phyloP scores from a whole-genome alignment of 1,140 invertebrate species.

The Liolophura sinensis region DNA sequence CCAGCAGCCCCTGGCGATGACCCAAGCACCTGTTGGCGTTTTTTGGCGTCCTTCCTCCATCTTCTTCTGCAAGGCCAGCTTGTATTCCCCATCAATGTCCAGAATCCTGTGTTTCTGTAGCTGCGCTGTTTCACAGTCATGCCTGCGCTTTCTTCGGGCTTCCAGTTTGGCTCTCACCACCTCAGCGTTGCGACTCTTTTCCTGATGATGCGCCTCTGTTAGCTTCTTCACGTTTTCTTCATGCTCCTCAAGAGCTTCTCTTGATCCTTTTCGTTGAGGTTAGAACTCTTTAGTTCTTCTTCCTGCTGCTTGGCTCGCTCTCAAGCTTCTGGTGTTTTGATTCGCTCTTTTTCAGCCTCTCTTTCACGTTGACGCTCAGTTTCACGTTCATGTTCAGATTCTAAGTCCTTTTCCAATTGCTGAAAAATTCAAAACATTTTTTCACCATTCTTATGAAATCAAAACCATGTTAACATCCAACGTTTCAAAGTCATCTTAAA shows the following conservation, averaged over 20 bases:
- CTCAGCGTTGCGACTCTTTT: conserved; percentile 23
- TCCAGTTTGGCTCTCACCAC: conserved; percentile 42
- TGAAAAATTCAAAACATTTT: conserved; percentile 15
- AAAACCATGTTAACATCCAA: too few species aligned
- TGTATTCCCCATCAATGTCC: conserved; percentile 30
- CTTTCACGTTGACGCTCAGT: conserved; percentile 38
- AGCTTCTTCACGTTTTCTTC: conserved; percentile 44
- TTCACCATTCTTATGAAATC: not conserved
- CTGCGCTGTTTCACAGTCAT: conserved; percentile 35
- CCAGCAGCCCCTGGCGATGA: not conserved
- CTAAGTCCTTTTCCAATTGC: conserved; percentile 44
- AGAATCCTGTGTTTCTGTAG: conserved; percentile 39
- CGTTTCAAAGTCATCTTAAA: too few species aligned
- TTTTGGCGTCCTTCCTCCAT: conserved; percentile 21
- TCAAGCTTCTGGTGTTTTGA: conserved; percentile 42
- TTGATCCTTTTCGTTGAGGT: conserved; percentile 39
- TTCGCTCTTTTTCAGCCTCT: conserved; percentile 38
- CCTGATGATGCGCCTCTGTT: conserved; percentile 26
- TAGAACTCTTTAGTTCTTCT: conserved; percentile 37
- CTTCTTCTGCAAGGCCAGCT: conserved; percentile 11
- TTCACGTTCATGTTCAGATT: conserved; percentile 41
- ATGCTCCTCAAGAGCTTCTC: conserved; percentile 44
- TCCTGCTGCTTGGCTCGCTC: conserved; percentile 34
- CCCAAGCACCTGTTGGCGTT: conserved; percentile 25
- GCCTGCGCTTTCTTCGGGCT: conserved; percentile 38